These are phyloP conservation scores for Rhincodon typus DNA, from an alignment of 2,797 vertebrate genomes.

Conservation along the genomic window DNA sequence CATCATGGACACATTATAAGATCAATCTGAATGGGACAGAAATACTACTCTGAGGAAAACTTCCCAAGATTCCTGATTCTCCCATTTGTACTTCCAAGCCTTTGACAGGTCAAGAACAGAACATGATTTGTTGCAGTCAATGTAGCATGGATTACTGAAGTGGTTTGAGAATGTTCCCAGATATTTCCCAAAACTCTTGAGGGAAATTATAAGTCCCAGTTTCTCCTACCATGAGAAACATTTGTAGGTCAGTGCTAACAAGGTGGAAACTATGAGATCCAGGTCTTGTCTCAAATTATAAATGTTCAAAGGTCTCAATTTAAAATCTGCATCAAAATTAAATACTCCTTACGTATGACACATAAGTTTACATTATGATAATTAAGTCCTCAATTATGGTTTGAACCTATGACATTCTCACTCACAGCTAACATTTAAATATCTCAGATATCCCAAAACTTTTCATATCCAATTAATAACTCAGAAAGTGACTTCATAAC, in stretches of 20 bases:
- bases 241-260: background rate
- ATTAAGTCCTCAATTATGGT: background rate
- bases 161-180: background rate
- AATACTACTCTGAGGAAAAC: background rate
- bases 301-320: background rate
- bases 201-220: background rate
- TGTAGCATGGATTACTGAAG: background rate
- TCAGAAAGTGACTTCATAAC: background rate
- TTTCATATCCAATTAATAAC: background rate
- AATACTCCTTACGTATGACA: background rate
- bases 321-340: no score
- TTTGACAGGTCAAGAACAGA: background rate
- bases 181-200: background rate
- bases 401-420: background rate
- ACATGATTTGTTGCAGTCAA: background rate
- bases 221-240: background rate
- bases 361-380: background rate
- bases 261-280: background rate
- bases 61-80: background rate
- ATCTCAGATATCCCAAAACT: background rate
- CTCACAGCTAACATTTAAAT: background rate
- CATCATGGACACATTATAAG: background rate
- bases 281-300: background rate
- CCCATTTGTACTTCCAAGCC: background rate
- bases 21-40: background rate